A percentile compares a stretch with the other conserved stretches of the same genome.
Conservation (phyloP, 2,113 vertebrate species). For the Amia ocellicauda region DNA sequence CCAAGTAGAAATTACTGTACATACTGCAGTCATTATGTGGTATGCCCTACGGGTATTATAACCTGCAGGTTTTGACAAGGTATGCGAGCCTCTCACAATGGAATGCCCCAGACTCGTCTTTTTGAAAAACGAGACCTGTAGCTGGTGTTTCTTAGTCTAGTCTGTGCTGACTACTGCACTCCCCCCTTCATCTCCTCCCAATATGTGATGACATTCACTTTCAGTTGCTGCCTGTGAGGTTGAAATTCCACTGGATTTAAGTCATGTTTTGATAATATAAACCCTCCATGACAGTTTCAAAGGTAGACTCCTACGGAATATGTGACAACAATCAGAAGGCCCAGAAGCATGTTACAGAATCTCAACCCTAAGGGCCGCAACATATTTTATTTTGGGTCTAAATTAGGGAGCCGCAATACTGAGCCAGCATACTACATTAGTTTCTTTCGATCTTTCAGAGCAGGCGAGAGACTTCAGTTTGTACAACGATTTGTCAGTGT, state of each 20-base stretch:
- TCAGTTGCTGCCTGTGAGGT: slow-evolving; percentile 47
- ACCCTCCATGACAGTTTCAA: no score
- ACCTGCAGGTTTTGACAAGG: neutral
- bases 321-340: no score
- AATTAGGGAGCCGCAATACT: no score
- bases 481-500: no score
- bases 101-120: neutral
- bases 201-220: slow-evolving; percentile 38
- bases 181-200: slow-evolving; percentile 24
- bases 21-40: neutral
- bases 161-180: neutral
- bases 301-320: no score
- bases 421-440: no score
- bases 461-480: no score
- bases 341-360: no score
- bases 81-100: neutral
- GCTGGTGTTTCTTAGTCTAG: neutral
- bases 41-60: no score
- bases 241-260: slow-evolving; percentile 51
- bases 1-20: neutral
- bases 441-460: no score
- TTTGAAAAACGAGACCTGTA: neutral
- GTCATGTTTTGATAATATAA: slow-evolving; percentile 38
- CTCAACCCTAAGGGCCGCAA: no score
- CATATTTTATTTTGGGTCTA: no score